These are phyloP conservation scores for Psilanteris sp. DNA, from an alignment of 1,140 invertebrate genomes.

Conservation along the genomic window DNA sequence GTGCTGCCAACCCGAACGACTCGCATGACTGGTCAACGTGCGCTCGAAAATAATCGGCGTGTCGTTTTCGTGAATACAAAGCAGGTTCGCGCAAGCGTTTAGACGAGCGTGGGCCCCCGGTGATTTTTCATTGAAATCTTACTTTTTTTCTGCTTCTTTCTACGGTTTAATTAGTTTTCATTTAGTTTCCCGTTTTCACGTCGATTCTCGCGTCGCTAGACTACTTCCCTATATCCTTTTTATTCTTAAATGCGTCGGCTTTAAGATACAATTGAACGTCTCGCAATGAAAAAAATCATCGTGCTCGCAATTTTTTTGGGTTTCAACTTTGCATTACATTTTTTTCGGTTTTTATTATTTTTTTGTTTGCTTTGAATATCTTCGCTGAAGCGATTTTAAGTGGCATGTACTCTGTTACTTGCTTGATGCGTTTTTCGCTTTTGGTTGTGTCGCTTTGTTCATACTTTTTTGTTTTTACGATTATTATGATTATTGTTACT, in stretches of 20 bases:
- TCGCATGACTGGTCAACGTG: no score
- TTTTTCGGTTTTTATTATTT: not conserved
- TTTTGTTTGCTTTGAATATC: not conserved
- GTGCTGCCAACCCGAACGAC: no score
- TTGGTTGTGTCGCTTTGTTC: slow-evolving; percentile 17
- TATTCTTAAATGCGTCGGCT: slow-evolving; percentile 1
- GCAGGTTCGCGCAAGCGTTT: no score
- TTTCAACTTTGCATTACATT: slow-evolving; percentile 1
- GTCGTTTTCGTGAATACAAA: no score
- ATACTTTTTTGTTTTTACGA: not conserved
- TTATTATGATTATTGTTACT: no score
- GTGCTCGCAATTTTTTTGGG: slow-evolving; percentile 13
- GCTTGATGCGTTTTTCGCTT: slow-evolving; percentile 6
- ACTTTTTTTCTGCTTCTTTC: slow-evolving; percentile 22
- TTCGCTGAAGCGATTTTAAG: slow-evolving; percentile 39
- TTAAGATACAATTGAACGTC: slow-evolving; percentile 45
- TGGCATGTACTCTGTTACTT: slow-evolving; percentile 46
- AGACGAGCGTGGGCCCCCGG: no score
- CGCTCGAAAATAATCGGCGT: no score
- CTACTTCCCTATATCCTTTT: no score
- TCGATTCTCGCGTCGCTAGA: no score
- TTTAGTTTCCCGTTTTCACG: slow-evolving; percentile 11
- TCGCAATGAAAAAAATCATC: slow-evolving; percentile 58
- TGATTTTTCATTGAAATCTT: no score
- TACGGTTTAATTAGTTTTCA: slow-evolving; percentile 7